These are phyloP conservation scores for Sinodicranocentrus sp. DNA, from an alignment of 2,888 invertebrate genomes.

Conservation along the genomic window DNA sequence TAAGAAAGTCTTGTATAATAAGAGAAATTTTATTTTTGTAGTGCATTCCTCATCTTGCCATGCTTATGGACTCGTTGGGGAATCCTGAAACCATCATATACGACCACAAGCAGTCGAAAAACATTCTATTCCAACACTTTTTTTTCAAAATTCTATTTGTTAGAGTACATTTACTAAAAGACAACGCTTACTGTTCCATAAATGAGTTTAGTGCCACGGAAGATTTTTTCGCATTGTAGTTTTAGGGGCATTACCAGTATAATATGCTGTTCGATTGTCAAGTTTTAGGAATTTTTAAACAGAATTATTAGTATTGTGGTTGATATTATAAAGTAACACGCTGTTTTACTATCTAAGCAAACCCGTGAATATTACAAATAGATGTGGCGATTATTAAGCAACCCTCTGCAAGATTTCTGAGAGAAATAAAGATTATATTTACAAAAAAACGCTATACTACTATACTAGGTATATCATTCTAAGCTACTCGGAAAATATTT, in stretches of 20 bases:
- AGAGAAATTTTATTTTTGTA: conserved; percentile 2
- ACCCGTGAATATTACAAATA: conserved; percentile 50
- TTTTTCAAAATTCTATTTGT: conserved; percentile 29
- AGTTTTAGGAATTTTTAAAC: conserved; percentile 56
- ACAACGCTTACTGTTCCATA: conserved; percentile 59
- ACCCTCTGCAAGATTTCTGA: conserved; percentile 21
- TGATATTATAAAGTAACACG: conserved; percentile 40
- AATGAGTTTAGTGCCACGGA: conserved; percentile 55
- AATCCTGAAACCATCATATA: background rate
- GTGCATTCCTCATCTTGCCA: conserved; percentile 23
- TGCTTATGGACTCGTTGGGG: background rate
- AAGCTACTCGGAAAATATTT: background rate
- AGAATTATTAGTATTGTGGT: conserved; percentile 37
- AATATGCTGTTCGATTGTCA: conserved; percentile 41
- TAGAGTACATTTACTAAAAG: conserved; percentile 59
- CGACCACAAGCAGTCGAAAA: conserved; percentile 13
- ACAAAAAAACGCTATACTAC: too few species aligned
- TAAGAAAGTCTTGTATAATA: background rate
- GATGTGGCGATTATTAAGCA: conserved; percentile 38
- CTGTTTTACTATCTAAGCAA: background rate
- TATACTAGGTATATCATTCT: background rate
- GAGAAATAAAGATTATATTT: conserved; percentile 58
- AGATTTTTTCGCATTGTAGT: conserved; percentile 39
- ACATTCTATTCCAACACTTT: conserved; percentile 33
- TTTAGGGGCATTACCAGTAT: conserved; percentile 18